A percentile compares a stretch with the other conserved stretches of the same genome.
Conservation (phyloP, 2,888 invertebrate genomes). For the Capitulum mitella region DNA sequence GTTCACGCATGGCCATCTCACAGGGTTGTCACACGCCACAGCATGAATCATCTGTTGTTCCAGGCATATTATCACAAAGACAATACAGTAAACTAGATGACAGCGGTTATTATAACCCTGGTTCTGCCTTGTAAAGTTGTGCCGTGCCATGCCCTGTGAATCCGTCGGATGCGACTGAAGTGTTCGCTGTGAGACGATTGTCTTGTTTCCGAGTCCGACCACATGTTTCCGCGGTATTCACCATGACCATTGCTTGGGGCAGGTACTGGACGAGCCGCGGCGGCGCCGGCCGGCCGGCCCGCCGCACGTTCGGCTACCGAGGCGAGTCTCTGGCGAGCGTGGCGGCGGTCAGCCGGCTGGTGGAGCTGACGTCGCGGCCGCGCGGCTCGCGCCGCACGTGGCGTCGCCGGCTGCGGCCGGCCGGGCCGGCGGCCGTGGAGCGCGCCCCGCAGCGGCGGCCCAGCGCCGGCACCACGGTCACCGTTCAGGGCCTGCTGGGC, state of each 20-base stretch:
- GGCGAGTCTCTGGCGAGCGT: conserved; percentile 63
- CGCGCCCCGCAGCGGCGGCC: conserved; percentile 48
- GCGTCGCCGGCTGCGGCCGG: conserved; percentile 50
- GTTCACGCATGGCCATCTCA: too few species aligned
- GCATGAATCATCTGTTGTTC: too few species aligned
- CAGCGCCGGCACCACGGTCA: conserved; percentile 63
- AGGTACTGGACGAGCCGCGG: conserved; percentile 25
- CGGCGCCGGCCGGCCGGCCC: background rate
- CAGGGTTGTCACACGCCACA: too few species aligned
- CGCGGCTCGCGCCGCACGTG: conserved; percentile 49
- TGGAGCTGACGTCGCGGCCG: conserved; percentile 55
- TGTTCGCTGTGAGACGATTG: too few species aligned
- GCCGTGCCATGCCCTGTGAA: too few species aligned
- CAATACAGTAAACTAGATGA: too few species aligned
- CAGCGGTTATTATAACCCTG: too few species aligned
- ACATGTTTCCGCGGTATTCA: too few species aligned
- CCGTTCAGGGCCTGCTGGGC: conserved; percentile 57
- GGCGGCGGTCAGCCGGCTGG: conserved; percentile 49
- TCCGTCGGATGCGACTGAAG: too few species aligned
- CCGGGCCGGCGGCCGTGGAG: conserved; percentile 43
- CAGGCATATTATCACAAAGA: too few species aligned
- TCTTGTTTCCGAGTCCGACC: background rate
- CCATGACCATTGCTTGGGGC: too few species aligned
- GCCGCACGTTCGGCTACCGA: conserved; percentile 49
- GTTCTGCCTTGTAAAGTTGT: too few species aligned